phyloP scores from a whole-genome alignment of 2,113 vertebrate genomes.

The Hemibagrus wyckioides region DNA sequence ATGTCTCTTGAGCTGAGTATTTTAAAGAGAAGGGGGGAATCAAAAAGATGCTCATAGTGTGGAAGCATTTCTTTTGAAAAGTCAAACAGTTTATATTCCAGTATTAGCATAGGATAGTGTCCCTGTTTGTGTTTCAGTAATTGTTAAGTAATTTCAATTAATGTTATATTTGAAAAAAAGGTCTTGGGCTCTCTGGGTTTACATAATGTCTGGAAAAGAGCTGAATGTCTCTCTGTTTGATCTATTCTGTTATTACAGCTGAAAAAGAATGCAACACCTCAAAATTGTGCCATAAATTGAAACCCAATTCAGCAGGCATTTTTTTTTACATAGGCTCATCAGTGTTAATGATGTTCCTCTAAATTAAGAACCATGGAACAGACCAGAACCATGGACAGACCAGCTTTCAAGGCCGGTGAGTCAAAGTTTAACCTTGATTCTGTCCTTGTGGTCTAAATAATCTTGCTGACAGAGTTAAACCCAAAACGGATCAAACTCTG shows the following conservation, averaged over 20 bases:
- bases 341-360: neutral
- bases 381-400: neutral
- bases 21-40: neutral
- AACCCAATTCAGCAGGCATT: neutral
- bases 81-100: neutral
- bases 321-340: neutral
- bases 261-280: neutral
- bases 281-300: neutral
- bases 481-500: neutral
- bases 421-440: neutral
- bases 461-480: neutral
- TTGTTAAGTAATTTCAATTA: too few relatives aligned
- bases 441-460: neutral
- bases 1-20: neutral
- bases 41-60: neutral
- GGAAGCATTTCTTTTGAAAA: neutral
- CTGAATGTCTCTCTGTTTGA: neutral
- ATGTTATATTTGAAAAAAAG: neutral
- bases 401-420: neutral
- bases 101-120: neutral
- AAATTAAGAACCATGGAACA: conserved; percentile 8
- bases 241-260: neutral
- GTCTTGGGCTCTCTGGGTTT: neutral
- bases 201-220: neutral
- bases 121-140: neutral